Evolutionary conservation across 2,113 vertebrate genomes (phyloP).

Genomic region (Gracilinanus agilis): DNA sequence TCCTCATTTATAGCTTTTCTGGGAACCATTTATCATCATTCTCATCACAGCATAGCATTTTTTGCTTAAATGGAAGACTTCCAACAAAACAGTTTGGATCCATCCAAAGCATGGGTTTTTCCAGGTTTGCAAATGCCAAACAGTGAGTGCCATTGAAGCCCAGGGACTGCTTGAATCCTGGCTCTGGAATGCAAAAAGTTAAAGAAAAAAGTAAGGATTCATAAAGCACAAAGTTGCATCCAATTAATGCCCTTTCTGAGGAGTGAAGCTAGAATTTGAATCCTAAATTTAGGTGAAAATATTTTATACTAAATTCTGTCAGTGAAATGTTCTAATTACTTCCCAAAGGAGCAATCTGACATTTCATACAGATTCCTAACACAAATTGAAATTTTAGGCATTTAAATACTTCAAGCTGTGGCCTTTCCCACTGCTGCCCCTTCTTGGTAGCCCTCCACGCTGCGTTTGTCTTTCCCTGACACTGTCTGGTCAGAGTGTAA

Average conservation of each 20-base stretch:
- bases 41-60: conserved; percentile 32
- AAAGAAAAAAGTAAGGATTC: not conserved
- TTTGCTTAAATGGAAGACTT: conserved; percentile 26
- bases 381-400: not conserved
- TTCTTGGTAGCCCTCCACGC: not conserved
- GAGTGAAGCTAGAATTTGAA: not conserved
- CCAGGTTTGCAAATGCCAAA: conserved; percentile 26
- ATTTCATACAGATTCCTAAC: not conserved
- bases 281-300: not conserved
- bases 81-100: conserved; percentile 19
- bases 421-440: not conserved
- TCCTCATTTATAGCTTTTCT: conserved; percentile 17
- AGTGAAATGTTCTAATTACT: not conserved
- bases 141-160: not conserved
- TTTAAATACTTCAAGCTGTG: not conserved
- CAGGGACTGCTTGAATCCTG: not conserved
- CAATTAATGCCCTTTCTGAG: not conserved
- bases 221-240: not conserved
- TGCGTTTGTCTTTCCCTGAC: not conserved
- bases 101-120: conserved; percentile 26
- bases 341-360: not conserved
- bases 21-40: conserved; percentile 40
- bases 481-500: not conserved
- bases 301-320: not conserved
- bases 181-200: not conserved